Evolutionary conservation across 2,888 invertebrate species (phyloP).

Genomic region (Netelia fuscicornis): DNA sequence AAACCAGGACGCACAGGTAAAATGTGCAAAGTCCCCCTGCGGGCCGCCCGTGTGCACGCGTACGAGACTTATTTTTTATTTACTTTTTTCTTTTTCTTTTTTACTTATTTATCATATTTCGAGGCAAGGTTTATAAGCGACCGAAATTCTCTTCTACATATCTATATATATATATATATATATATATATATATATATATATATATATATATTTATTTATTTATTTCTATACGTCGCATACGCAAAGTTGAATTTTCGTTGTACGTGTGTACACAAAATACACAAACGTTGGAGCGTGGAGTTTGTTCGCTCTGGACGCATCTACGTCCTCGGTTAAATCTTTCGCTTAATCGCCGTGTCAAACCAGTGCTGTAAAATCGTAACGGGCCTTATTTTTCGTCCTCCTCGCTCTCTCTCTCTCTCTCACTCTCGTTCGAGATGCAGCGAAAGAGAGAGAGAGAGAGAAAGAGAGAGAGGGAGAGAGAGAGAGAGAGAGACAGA

Average conservation of each 20-base stretch:
- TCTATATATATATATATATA: no score
- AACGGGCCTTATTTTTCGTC: constrained; percentile 32
- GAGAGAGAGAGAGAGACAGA: no score
- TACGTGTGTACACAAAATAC: constrained; percentile 28
- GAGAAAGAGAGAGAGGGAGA: no score
- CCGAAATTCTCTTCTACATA: not conserved
- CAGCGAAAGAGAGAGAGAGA: no score
- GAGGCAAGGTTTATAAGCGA: constrained; percentile 52
- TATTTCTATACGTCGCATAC: no score
- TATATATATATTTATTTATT: no score
- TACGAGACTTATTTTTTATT: not conserved
- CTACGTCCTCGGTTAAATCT: constrained; percentile 78
- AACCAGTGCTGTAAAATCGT: constrained; percentile 82
- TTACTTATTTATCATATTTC: constrained; percentile 76
- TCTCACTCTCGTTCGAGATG: not conserved
- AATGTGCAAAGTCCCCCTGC: constrained; percentile 44
- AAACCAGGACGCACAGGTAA: constrained; percentile 30
- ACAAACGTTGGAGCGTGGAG: constrained; percentile 22
- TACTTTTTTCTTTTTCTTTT: not conserved
- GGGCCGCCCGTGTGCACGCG: not conserved
- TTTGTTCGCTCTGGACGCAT: constrained; percentile 44
- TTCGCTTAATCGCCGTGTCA: constrained; percentile 83
- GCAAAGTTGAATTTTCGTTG: not conserved
- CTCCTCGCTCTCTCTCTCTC: not conserved
- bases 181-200: no score